Conservation (phyloP, 2,797 vertebrate species). For the Pampus argenteus region DNA sequence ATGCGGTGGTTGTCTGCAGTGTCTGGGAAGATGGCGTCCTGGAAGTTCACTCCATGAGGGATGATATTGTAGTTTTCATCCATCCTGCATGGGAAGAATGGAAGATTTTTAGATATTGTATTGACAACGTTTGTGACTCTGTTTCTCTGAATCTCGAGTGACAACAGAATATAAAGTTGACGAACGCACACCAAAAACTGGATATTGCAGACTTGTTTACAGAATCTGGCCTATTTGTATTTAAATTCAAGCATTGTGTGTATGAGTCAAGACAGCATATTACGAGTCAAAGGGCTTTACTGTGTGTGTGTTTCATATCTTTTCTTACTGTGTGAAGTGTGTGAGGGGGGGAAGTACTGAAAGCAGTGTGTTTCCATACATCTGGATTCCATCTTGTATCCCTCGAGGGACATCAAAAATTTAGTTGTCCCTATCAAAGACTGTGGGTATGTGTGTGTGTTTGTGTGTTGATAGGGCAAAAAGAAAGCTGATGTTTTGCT, state of each 20-base stretch:
- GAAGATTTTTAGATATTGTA: not conserved
- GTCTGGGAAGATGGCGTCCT: conserved; percentile 89
- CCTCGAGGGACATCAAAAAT: conserved; percentile 73
- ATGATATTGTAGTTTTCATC: conserved; percentile 90
- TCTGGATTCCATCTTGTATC: conserved; percentile 76
- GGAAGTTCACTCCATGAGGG: conserved; percentile 90
- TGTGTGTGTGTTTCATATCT: conserved; percentile 61
- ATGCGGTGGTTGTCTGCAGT: conserved; percentile 86
- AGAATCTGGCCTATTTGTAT: conserved; percentile 46
- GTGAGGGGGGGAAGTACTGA: conserved; percentile 63
- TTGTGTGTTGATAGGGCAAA: conserved; percentile 33
- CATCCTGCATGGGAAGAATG: conserved; percentile 78
- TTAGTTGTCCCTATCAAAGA: conserved; percentile 56
- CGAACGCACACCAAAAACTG: conserved; percentile 9
- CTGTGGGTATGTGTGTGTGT: conserved; percentile 12
- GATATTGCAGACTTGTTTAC: conserved; percentile 24
- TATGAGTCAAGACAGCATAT: conserved; percentile 48
- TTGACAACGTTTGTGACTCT: not conserved
- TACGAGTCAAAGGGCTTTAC: conserved; percentile 52
- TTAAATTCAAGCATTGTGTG: conserved; percentile 41
- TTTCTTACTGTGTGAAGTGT: conserved; percentile 47
- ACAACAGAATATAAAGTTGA: not conserved
- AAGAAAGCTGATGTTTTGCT: conserved; percentile 53
- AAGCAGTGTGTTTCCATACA: conserved; percentile 69
- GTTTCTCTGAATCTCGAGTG: not conserved